Evolutionary conservation across 2,797 vertebrate species (phyloP).

Genomic region (Gadopsis marmoratus): DNA sequence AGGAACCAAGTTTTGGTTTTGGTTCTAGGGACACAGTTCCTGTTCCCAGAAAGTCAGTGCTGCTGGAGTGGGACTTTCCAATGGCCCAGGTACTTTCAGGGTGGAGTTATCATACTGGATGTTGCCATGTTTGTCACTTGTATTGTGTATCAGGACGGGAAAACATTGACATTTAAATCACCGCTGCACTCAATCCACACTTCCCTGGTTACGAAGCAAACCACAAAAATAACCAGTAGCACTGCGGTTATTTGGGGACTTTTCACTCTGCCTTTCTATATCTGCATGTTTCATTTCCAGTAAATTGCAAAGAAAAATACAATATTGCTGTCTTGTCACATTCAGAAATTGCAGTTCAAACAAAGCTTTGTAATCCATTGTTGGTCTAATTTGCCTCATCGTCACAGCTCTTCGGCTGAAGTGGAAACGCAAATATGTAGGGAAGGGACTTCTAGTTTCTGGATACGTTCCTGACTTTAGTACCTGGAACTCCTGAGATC

Average conservation of each 20-base stretch:
- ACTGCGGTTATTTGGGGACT: neutral
- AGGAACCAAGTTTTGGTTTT: conserved; percentile 2
- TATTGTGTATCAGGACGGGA: neutral
- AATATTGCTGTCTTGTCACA: neutral
- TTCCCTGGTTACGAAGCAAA: neutral
- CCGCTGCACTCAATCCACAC: neutral
- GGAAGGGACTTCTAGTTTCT: neutral
- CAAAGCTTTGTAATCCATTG: neutral
- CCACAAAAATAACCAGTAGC: neutral
- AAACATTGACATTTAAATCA: neutral
- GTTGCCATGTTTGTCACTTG: neutral
- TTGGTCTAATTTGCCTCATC: neutral
- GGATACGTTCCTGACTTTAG: neutral
- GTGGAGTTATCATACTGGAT: neutral
- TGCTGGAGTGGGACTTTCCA: neutral
- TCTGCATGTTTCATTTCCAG: neutral
- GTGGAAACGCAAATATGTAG: neutral
- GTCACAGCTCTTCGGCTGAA: neutral
- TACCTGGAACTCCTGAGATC: neutral
- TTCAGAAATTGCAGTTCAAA: neutral
- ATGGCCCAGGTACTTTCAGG: neutral
- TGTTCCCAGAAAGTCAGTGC: neutral
- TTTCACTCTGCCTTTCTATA: neutral
- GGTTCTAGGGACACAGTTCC: neutral
- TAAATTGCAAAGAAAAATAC: conserved; percentile 1